Conservation (phyloP, 2,113 vertebrate species). For the Dryoscopus gambensis region DNA sequence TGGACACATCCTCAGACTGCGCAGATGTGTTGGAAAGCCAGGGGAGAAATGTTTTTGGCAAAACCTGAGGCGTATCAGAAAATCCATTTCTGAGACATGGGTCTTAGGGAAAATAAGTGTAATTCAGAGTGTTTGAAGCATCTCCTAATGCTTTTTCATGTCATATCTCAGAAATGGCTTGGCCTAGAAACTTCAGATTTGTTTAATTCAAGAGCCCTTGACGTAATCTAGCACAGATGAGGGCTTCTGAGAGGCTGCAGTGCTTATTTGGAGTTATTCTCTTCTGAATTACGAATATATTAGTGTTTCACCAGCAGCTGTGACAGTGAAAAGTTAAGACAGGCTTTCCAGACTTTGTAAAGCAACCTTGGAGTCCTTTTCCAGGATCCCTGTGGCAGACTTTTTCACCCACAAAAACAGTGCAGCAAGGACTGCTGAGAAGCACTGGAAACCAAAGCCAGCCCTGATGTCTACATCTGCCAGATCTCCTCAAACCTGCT, state of each 20-base stretch:
- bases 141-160: constrained; percentile 67
- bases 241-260: constrained; percentile 45
- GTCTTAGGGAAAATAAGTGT: constrained; percentile 51
- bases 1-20: background rate
- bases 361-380: constrained; percentile 4
- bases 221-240: constrained; percentile 65
- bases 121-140: constrained; percentile 57
- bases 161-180: constrained; percentile 64
- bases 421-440: background rate
- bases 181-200: constrained; percentile 74
- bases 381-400: background rate
- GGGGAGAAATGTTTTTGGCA: background rate
- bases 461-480: background rate
- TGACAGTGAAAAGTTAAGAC: constrained; percentile 19
- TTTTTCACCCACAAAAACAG: background rate
- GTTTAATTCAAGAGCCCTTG: constrained; percentile 69
- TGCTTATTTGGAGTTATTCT: constrained; percentile 61
- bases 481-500: background rate
- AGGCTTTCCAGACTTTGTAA: constrained; percentile 27
- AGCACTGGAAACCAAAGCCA: background rate
- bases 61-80: background rate
- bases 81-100: constrained; percentile 36
- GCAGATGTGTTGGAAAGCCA: background rate
- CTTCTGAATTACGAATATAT: constrained; percentile 53
- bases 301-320: constrained; percentile 27